Evolutionary conservation across 53 echinoderm and acorn worm species (phyloP), one percentile per base, ranked within the genome.

Genomic region (Apostichopus leukothele): DNA sequence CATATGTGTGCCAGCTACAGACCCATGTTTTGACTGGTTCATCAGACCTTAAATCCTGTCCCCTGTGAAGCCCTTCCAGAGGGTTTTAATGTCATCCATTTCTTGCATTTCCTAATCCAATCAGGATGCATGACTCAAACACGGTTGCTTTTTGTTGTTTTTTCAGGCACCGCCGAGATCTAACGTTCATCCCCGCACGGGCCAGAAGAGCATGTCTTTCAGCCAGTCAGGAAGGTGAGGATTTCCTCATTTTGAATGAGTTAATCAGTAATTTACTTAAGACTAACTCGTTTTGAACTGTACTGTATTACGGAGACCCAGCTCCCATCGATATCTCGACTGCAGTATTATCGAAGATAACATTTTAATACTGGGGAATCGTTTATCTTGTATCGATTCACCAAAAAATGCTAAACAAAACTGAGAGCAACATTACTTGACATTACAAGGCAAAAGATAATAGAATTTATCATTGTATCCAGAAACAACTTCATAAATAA

Each of bases 11-110:
- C 54, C 60, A 57, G 9, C 2, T 39, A 39, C 3, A 39, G 22
- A 54, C 20, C 55, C 54, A n/a, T 81, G 81, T 54, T 81, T 81
- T 57, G 81, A 81, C 81, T 57, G 54, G 81, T 23, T 53, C 81
- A 81, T 59, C 81, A 81, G 81, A 81, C 81, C 81, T 57, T 59
- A 81, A 81, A 57, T 81, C 81, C 81, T 81, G 81, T 81, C 20
- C 81, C 81, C 81, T 54, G 22, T 81, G 59, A 81, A 55, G 81
- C 81, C 54, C 81, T 54, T 81, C 81, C 51, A 21, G 18, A 57
- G 23, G 60, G 18, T 54, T 59, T 39, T 22, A 19, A 54, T 71
- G 55, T 54, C 81, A 22, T 59, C 52, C 23, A 22, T 81, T n/a
- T 39, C 39, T 23, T 81, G 57, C 18, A 71, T n/a, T 81, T 81